Evolutionary conservation across 2,888 invertebrate species (phyloP), one percentile per base, ranked within the genome.

Genomic region (Lasioglossum villosulum): DNA sequence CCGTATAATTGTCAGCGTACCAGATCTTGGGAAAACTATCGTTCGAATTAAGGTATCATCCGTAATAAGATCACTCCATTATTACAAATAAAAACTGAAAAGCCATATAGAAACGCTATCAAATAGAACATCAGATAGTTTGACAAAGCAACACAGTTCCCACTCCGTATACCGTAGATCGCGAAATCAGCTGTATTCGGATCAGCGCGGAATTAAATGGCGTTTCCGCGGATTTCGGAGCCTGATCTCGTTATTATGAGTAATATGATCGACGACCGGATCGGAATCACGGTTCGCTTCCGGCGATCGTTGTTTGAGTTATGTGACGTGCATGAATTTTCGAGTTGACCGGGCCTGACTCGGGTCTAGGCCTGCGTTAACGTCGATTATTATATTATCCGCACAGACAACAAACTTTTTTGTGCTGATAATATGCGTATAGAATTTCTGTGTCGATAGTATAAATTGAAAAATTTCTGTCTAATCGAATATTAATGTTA

Each of bases 271-370:
- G 59, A 78, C 72, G 77, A 39, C 39, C 75, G 68, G 63, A 39
- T 30, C 74, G 84, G 84, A 83, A 84, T 78, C 80, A 48, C 56
- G 78, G 37, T n/a, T 59, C 70, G 83, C 80, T 83, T 75, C 83
- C 66, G 80, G 74, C 80, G 74, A 70, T 37, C 70, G 70, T 10
- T 66, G 66, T 75, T 83, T 68, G 83, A 86, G 80, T 83, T 83
- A 83, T 80, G 77, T 19, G 73, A 48, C 45, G 10, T n/a, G 63
- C 14, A 27, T 74, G 74, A 80, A 83, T 75, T 86, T 83, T 77
- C 83, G 68, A 77, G 75, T 77, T 42, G 63, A 34, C 30, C n/a
- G 56, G 16, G 19, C 66, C 34, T 19, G 4, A 34, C 0, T 19
- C 8, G 10, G 10, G 23, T 19, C n/a, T n/a, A 45, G 68, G 23